phyloP scores from a whole-genome alignment of 2,888 invertebrate genomes.

The Microdon myrmicae region DNA sequence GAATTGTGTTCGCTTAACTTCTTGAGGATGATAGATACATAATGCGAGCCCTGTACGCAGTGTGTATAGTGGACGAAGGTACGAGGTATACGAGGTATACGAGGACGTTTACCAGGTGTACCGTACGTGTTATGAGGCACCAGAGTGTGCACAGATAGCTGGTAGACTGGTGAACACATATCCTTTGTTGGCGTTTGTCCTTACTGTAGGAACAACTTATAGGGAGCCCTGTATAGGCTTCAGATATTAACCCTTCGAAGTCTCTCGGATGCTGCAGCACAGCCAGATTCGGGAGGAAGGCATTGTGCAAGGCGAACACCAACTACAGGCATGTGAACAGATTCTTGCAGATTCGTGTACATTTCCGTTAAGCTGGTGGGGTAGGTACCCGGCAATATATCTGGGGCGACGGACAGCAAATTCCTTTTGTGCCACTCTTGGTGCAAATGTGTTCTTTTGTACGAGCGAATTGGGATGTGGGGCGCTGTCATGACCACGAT shows the following conservation, averaged over 20 bases:
- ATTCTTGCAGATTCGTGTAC: constrained; percentile 10
- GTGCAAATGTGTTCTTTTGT: constrained; percentile 34
- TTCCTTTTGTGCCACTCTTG: constrained; percentile 27
- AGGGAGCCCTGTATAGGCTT: background rate
- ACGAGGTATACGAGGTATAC: too few relatives aligned
- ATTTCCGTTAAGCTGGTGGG: constrained; percentile 27
- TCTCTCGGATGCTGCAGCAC: too few relatives aligned
- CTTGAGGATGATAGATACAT: constrained; percentile 17
- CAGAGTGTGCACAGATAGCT: too few relatives aligned
- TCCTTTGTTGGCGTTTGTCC: constrained; percentile 5
- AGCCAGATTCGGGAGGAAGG: too few relatives aligned
- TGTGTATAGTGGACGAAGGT: too few relatives aligned
- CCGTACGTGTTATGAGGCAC: background rate
- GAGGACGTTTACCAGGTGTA: constrained; percentile 11
- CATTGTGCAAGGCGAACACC: too few relatives aligned
- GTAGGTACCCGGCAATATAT: constrained; percentile 28
- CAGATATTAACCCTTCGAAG: constrained; percentile 4
- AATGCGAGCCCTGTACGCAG: too few relatives aligned
- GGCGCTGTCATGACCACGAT: constrained; percentile 40
- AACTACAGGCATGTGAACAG: background rate
- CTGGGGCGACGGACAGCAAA: constrained; percentile 36
- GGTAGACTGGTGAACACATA: background rate
- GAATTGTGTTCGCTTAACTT: constrained; percentile 25
- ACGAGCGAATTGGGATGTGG: constrained; percentile 28
- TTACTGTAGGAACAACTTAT: too few relatives aligned